These are phyloP conservation scores for Diprion similis DNA, from an alignment of 1,140 invertebrate species.

Conservation along the genomic window DNA sequence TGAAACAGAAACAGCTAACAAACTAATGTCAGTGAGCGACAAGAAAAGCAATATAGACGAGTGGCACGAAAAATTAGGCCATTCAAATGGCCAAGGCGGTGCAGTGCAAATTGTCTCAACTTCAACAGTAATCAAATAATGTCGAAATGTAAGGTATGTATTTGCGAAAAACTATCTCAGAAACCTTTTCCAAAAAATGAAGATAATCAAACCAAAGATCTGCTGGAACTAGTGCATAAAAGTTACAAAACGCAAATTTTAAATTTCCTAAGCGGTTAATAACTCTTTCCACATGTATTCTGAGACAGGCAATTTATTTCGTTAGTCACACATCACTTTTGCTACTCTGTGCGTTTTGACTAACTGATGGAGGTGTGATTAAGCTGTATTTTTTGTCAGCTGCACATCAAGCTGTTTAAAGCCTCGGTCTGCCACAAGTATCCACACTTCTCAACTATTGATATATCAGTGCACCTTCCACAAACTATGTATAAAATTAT, in stretches of 20 bases:
- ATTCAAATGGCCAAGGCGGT: constrained; percentile 19
- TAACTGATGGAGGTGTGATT: constrained; percentile 35
- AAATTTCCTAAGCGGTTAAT: constrained; percentile 47
- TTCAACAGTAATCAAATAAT: background rate
- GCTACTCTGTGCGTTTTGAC: constrained; percentile 11
- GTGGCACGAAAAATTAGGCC: constrained; percentile 29
- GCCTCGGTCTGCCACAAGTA: constrained; percentile 39
- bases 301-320: constrained; percentile 46
- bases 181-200: constrained; percentile 12
- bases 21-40: too few species aligned
- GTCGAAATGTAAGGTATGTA: constrained; percentile 17
- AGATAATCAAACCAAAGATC: background rate
- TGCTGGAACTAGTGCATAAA: constrained; percentile 44
- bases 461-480: constrained; percentile 22
- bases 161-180: constrained; percentile 9
- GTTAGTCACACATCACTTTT: constrained; percentile 38
- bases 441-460: constrained; percentile 26
- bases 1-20: background rate
- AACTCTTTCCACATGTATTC: constrained; percentile 50
- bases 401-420: constrained; percentile 33
- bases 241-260: constrained; percentile 35
- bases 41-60: background rate
- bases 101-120: background rate
- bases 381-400: constrained; percentile 25
- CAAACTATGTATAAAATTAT: background rate